Evolutionary conservation across 2,113 vertebrate species (phyloP), one percentile per base, ranked within the genome.

Genomic region (Chaetura pelagica): DNA sequence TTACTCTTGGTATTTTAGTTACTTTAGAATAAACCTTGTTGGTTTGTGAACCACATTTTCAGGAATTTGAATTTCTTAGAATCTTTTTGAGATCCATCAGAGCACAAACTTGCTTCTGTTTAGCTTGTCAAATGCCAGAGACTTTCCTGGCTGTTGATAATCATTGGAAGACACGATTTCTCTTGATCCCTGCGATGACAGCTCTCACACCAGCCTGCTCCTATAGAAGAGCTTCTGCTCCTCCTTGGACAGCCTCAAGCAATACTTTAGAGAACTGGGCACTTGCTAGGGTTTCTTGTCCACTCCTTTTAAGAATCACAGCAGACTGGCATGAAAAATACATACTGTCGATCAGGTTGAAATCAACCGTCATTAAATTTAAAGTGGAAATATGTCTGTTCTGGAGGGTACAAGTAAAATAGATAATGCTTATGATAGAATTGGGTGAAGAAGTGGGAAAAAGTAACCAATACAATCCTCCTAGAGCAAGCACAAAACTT

Each of bases 401-500:
- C 34, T 66, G 48, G 18, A 69, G 14, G 8, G 27, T 63, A 35
- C 8, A 13, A 74, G 81, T 27, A n/a, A 42, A 93, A 84, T 4
- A 74, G 17, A 11, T 72, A 34, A 24, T 76, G 34, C 15, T 48
- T 67, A 35, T 49, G 32, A 80, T 61, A 76, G 15, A 64, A 76
- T 8, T 48, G 34, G 12, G 38, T 75, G 61, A 86, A 67, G 17
- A 55, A 82, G 9, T 20, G 35, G 68, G 88, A 46, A 51, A 75
- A 84, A 77, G 38, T n/a, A 69, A 64, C 19, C 12, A 79, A 26
- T 16, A 35, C 0, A 0, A 8, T 67, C 48, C 71, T 71, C 27
- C 49, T 49, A 61, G n/a, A 74, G n/a, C 8, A 71, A 84, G 35
- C 9, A 12, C 17, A 62, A 74, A 66, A 46, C 19, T 26, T 66